Base-by-base conservation (phyloP, 2,888 invertebrate species). In the Latheticus oryzae region DNA sequence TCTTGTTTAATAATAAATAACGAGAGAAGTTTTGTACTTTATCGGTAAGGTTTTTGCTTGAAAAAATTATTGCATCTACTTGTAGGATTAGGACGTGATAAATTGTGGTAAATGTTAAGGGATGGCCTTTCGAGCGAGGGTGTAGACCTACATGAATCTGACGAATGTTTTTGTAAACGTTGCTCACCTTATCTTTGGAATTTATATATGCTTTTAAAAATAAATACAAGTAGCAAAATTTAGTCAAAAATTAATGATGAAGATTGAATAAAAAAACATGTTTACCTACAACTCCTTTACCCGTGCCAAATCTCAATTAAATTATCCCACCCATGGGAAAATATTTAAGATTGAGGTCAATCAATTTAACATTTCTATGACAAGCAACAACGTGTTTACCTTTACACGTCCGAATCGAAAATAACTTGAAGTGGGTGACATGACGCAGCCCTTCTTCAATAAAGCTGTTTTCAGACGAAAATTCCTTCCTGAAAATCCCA, bases 31-130 rank as follows among this genome's bases (percentile, higher is more conserved):
- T 26, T n/a, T 21, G 8, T 12, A 17, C n/a, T n/a, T n/a, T n/a
- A n/a, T n/a, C n/a, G n/a, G n/a, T n/a, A n/a, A n/a, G n/a, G n/a
- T n/a, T n/a, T n/a, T n/a, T 5, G 30, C 17, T 23, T 7, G 28
- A 26, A 38, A 50, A 50, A 50, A 48, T 48, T 48, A 48, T 24
- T 48, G 48, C 48, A 35, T 48, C 12, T 35, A 48, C 48, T 48
- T 48, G 11, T 11, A 12, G 50, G 50, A 28, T n/a, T n/a, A 21
- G 38, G 28, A 38, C 26, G 19, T 30, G 16, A 38, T 50, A 37
- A 50, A 37, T 50, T 37, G 24, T 23, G 35, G 17, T 48, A 37
- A 48, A 48, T 48, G 48, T 35, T 48, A 35, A 24, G 47, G 47
- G 47, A 48, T 21, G 48, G 32, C 45, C 45, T 45, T 45, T 45